Evolutionary conservation across 2,888 invertebrate species (phyloP).

Genomic region (Anoplius nigerrimus): DNA sequence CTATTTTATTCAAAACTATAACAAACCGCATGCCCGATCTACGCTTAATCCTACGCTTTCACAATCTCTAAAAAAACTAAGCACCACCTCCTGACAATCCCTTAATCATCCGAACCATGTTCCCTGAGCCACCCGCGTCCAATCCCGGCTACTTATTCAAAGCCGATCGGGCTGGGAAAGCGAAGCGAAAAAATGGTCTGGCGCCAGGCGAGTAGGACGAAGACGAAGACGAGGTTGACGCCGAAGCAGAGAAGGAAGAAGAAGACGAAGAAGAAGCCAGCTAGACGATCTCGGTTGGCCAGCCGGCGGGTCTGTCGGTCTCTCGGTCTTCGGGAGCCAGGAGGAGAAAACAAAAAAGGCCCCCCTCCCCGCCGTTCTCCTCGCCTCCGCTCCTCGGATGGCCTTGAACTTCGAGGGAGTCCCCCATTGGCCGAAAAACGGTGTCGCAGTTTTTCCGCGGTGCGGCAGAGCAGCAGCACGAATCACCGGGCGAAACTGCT

Average conservation of each 20-base stretch:
- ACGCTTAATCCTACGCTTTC: too few species aligned
- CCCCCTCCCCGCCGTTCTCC: conserved; percentile 37
- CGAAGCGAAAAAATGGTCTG: conserved; percentile 48
- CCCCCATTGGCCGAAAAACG: conserved; percentile 70
- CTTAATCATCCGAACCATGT: too few species aligned
- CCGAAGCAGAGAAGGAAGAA: conserved; percentile 23
- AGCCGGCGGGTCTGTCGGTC: conserved; percentile 62
- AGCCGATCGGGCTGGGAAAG: conserved; percentile 15
- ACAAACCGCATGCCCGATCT: too few species aligned
- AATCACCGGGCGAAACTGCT: conserved; percentile 67
- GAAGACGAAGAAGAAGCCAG: not conserved
- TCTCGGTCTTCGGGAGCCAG: conserved; percentile 59
- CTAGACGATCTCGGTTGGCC: conserved; percentile 31
- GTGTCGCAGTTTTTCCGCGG: conserved; percentile 72
- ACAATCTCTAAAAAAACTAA: too few species aligned
- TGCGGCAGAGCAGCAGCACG: conserved; percentile 49
- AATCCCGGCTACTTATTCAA: conserved; percentile 9
- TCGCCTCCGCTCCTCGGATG: conserved; percentile 54
- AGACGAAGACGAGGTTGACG: too few species aligned
- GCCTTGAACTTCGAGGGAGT: conserved; percentile 71
- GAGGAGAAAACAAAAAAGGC: conserved; percentile 62
- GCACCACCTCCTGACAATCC: too few species aligned
- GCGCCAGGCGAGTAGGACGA: conserved; percentile 34
- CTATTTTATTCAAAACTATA: not conserved
- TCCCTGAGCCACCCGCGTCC: too few species aligned